phyloP scores from a whole-genome alignment of 2,113 vertebrate genomes.

The Dicerorhinus sumatrensis region DNA sequence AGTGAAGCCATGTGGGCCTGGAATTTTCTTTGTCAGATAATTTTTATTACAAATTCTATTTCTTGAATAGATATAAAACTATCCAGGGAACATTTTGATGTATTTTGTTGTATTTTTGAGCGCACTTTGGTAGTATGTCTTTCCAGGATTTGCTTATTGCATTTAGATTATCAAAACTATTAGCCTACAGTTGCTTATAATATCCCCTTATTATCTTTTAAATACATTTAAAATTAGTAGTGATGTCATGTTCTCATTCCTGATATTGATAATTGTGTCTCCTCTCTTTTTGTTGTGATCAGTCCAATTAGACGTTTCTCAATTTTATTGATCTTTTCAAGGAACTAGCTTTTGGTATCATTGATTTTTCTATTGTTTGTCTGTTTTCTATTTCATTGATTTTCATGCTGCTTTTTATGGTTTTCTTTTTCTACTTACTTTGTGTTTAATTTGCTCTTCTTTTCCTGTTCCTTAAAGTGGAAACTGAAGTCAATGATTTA shows the following conservation, averaged over 20 bases:
- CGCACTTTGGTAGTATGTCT: neutral
- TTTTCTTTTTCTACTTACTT: neutral
- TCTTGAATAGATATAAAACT: neutral
- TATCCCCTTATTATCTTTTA: neutral
- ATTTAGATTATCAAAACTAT: neutral
- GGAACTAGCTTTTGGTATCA: neutral
- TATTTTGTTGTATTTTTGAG: neutral
- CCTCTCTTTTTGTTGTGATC: neutral
- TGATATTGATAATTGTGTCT: neutral
- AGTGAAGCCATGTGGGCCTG: neutral
- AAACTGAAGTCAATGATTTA: neutral
- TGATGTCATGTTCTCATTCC: neutral
- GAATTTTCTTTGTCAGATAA: neutral
- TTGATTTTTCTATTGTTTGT: neutral
- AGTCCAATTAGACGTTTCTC: neutral
- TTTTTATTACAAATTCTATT: neutral
- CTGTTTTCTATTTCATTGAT: neutral
- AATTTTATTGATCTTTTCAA: neutral
- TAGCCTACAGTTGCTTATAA: neutral
- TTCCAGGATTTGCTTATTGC: neutral
- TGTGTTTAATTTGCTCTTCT: neutral
- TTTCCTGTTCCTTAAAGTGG: neutral
- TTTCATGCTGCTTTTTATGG: neutral
- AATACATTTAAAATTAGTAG: neutral
- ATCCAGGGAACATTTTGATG: neutral